Evolutionary conservation across 2,113 vertebrate genomes (phyloP).

Genomic region (Notechis scutatus): DNA sequence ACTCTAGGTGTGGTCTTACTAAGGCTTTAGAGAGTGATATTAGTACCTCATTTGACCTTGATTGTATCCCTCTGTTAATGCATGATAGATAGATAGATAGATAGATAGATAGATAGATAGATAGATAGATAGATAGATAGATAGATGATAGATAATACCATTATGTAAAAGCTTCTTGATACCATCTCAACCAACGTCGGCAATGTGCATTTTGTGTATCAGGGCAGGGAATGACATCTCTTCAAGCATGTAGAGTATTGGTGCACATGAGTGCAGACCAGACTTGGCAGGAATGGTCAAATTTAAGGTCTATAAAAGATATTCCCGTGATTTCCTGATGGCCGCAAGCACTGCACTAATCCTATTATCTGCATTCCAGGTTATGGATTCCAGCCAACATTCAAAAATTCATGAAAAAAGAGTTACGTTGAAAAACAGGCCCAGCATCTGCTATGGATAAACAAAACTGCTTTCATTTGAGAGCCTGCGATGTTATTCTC

Average conservation of each 20-base stretch:
- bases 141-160: too few relatives aligned
- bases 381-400: background rate
- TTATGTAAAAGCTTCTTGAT: background rate
- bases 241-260: background rate
- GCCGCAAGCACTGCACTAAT: background rate
- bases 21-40: too few relatives aligned
- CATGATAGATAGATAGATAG: too few relatives aligned
- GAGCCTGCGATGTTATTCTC: background rate
- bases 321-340: background rate
- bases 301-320: background rate
- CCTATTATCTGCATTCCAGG: background rate
- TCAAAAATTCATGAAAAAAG: background rate
- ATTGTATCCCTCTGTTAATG: too few relatives aligned
- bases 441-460: background rate
- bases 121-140: too few relatives aligned
- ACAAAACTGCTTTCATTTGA: background rate
- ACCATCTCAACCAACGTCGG: background rate
- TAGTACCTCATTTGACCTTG: too few relatives aligned
- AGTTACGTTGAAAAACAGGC: background rate
- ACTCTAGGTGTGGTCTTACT: too few relatives aligned
- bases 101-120: too few relatives aligned
- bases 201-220: background rate
- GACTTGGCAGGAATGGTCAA: background rate
- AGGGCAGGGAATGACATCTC: background rate
- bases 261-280: background rate